phyloP scores from a whole-genome alignment of 2,888 invertebrate genomes.

The Lasioglossum zephyrum region DNA sequence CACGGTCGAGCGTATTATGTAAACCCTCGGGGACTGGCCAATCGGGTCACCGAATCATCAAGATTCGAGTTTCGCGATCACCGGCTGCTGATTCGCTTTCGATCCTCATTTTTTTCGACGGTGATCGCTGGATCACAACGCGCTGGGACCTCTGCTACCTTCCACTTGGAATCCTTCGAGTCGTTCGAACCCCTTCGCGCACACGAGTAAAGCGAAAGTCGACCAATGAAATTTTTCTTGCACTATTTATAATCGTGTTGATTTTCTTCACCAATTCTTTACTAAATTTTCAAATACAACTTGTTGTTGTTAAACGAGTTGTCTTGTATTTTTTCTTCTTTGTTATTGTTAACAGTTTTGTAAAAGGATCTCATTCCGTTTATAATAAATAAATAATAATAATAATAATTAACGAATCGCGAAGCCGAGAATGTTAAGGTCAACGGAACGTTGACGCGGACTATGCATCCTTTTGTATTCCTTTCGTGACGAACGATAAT shows the following conservation, averaged over 20 bases:
- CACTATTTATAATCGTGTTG: no score
- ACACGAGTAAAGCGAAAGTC: neutral
- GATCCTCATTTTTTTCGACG: constrained; percentile 34
- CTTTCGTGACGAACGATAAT: constrained; percentile 8
- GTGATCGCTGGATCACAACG: neutral
- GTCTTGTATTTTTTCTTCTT: no score
- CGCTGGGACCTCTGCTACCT: neutral
- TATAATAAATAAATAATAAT: no score
- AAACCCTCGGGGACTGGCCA: constrained; percentile 74
- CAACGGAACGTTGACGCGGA: neutral
- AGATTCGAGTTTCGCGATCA: constrained; percentile 59
- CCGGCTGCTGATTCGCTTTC: constrained; percentile 22
- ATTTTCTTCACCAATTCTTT: no score
- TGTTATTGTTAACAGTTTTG: no score
- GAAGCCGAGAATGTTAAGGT: constrained; percentile 5
- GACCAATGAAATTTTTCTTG: neutral
- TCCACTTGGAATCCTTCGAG: neutral
- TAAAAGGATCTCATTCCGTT: no score
- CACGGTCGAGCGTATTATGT: constrained; percentile 72
- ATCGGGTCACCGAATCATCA: constrained; percentile 63
- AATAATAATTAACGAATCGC: neutral
- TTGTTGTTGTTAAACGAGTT: no score
- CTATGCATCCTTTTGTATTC: neutral
- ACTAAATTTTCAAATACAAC: no score
- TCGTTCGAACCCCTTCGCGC: neutral